Evolutionary conservation across 2,888 invertebrate genomes (phyloP).

Genomic region (Nemapogon koenigi): DNA sequence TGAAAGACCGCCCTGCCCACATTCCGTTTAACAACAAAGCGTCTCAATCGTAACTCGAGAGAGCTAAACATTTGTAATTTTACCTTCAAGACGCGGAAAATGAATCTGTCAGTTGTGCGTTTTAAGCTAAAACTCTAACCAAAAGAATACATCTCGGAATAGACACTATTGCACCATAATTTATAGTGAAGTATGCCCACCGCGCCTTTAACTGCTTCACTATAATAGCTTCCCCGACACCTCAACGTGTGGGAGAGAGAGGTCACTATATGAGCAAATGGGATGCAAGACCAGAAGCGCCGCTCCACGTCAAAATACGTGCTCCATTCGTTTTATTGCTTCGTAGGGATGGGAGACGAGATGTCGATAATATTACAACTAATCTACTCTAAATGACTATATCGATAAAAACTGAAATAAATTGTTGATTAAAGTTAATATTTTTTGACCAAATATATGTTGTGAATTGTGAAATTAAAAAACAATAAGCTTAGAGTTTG

Average conservation of each 20-base stretch:
- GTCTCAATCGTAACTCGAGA: too few species aligned
- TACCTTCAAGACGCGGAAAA: too few species aligned
- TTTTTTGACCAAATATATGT: too few species aligned
- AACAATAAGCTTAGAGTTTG: too few species aligned
- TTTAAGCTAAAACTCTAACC: slow-evolving; percentile 33
- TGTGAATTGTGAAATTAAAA: too few species aligned
- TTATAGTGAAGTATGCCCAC: slow-evolving; percentile 38
- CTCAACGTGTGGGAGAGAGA: slow-evolving; percentile 37
- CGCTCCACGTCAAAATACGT: slow-evolving; percentile 66
- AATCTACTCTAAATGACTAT: too few species aligned
- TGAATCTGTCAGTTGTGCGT: slow-evolving; percentile 39
- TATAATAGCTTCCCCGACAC: slow-evolving; percentile 59
- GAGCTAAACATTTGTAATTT: too few species aligned
- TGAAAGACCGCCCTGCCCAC: too few species aligned
- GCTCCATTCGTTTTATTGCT: slow-evolving; percentile 64
- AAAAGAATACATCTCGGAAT: slow-evolving; percentile 32
- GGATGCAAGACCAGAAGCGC: slow-evolving; percentile 57
- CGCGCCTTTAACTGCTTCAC: slow-evolving; percentile 47
- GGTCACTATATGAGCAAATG: slow-evolving; percentile 27
- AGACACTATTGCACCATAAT: slow-evolving; percentile 47
- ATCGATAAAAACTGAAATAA: too few species aligned
- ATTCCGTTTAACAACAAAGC: too few species aligned
- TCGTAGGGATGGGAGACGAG: slow-evolving; percentile 26
- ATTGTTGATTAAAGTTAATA: too few species aligned
- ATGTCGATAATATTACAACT: slow-evolving; percentile 8